These are phyloP conservation scores for Chrysomela aeneicollis DNA, from an alignment of 2,888 invertebrate species.

Conservation along the genomic window DNA sequence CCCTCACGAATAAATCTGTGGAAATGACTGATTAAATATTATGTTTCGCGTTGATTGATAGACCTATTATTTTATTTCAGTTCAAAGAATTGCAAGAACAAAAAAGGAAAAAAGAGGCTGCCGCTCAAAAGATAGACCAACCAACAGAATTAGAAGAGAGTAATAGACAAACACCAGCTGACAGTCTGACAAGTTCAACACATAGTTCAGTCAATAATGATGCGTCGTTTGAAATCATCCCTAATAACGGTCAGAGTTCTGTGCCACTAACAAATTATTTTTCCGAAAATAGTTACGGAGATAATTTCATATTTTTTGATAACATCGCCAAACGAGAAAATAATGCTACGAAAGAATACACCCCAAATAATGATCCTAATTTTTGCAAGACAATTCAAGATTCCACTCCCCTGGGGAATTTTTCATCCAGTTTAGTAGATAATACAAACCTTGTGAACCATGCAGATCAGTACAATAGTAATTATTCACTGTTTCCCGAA, in stretches of 20 bases:
- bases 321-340: slow-evolving; percentile 30
- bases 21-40: too few relatives aligned
- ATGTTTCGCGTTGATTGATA: neutral
- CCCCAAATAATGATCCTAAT: slow-evolving; percentile 18
- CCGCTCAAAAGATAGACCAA: slow-evolving; percentile 43
- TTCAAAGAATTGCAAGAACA: slow-evolving; percentile 65
- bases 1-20: too few relatives aligned
- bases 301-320: slow-evolving; percentile 50
- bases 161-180: slow-evolving; percentile 40
- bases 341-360: slow-evolving; percentile 12
- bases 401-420: slow-evolving; percentile 22
- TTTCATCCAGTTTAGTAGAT: slow-evolving; percentile 28
- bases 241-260: slow-evolving; percentile 1
- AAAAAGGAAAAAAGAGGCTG: slow-evolving; percentile 51
- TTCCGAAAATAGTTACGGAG: slow-evolving; percentile 33
- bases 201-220: slow-evolving; percentile 46
- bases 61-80: slow-evolving; percentile 54
- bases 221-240: slow-evolving; percentile 16
- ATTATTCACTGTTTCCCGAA: slow-evolving; percentile 39
- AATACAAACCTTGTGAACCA: slow-evolving; percentile 8
- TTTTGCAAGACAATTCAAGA: slow-evolving; percentile 19
- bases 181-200: slow-evolving; percentile 49
- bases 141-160: slow-evolving; percentile 25
- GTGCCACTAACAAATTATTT: slow-evolving; percentile 49
- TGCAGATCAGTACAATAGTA: slow-evolving; percentile 17